Evolutionary conservation across 2,113 vertebrate species (phyloP), one percentile per base, ranked within the genome.

Genomic region (Oreochromis tanganicae): DNA sequence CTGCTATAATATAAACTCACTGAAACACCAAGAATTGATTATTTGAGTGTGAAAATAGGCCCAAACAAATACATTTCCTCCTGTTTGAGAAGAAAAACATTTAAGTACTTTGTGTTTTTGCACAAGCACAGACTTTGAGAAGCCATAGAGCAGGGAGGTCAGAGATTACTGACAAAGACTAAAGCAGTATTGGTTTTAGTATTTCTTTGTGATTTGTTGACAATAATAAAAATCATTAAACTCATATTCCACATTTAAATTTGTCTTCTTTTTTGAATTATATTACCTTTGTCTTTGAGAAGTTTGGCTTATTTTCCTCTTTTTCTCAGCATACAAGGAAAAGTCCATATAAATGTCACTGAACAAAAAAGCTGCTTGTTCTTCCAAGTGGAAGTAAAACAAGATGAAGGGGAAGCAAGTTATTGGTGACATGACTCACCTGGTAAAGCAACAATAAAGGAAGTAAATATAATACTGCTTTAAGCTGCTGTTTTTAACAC

Each of bases 1-100:
- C 59, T 63, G 0, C 0, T 34, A 63, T 34, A 63, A 63, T 34
- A 11, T 63, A 63, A 34, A 19, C 29, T 38, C 34, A 21, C 11
- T 38, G 19, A 38, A 68, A 68, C 19, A 41, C 0, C 19, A 41
- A 68, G 63, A n/a, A 68, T 0, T 38, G 11, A 68, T 41, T 41
- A 68, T 21, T 41, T 21, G 19, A 68, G 0, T 41, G 63, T 68
- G 63, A 71, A 68, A 68, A 68, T 21, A 24, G 36, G 4, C 1
- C n/a, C 66, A 14, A 71, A 5, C 0, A 43, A 71, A 73, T 71
- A 24, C n/a, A 71, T 71, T 73, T 73, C 16, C 7, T 73, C 7
- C 38, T 27, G 38, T 27, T 73, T 17, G 12, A 73, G 66, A 4
- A 27, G n/a, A 43, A 43, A 73, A 73, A 73, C 13, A 46, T 43